Evolutionary conservation across 2,888 invertebrate species (phyloP).

Genomic region (Metalampra italica): DNA sequence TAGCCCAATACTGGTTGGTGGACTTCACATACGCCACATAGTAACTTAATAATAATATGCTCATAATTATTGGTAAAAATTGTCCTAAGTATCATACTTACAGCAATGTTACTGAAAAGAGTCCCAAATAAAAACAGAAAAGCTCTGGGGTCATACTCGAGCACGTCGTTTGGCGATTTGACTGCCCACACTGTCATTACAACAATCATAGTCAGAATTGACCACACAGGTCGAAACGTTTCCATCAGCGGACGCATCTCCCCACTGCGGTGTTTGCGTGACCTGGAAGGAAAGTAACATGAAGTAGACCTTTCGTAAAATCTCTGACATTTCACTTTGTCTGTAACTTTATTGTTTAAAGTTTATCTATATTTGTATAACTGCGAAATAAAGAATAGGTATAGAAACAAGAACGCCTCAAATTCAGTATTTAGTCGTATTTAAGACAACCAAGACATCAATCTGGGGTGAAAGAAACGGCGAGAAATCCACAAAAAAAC

Average conservation of each 20-base stretch:
- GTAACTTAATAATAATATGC: no score
- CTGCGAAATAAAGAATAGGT: not conserved
- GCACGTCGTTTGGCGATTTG: conserved; percentile 85
- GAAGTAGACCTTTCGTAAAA: no score
- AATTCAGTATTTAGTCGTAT: no score
- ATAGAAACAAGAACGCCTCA: not conserved
- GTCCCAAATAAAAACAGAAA: conserved; percentile 93
- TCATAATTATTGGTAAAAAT: no score
- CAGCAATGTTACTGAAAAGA: conserved; percentile 97
- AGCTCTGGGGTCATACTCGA: conserved; percentile 90
- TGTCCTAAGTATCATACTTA: conserved; percentile 82
- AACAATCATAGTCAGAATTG: conserved; percentile 80
- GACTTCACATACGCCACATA: no score
- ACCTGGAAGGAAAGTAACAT: conserved; percentile 71
- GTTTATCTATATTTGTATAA: not conserved
- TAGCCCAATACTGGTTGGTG: no score
- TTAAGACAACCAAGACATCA: no score
- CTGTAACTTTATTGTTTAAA: no score
- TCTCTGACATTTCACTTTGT: no score
- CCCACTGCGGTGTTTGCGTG: conserved; percentile 87
- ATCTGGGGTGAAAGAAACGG: no score
- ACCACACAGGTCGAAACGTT: conserved; percentile 74
- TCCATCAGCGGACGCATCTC: conserved; percentile 86
- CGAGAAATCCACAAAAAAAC: no score
- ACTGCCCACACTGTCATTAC: conserved; percentile 83